phyloP scores from a whole-genome alignment of 1,140 invertebrate species.

The Danaus melanippus region DNA sequence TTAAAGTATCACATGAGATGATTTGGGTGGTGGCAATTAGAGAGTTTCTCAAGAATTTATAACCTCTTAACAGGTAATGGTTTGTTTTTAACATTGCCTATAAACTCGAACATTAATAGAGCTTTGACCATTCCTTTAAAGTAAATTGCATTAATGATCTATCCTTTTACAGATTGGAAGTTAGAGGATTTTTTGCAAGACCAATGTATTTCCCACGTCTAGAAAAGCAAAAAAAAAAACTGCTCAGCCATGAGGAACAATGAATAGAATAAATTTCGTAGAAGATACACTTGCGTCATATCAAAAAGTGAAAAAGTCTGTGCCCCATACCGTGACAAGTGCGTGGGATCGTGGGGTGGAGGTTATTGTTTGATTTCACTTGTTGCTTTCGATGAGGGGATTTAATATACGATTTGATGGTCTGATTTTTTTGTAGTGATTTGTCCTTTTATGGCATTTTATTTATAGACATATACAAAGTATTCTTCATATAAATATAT shows the following conservation, averaged over 20 bases:
- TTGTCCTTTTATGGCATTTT: no score
- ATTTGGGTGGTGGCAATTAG: constrained; percentile 10
- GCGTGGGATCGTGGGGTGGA: constrained; percentile 29
- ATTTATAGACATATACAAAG: no score
- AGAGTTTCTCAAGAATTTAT: constrained; percentile 1
- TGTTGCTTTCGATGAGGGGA: constrained; percentile 30
- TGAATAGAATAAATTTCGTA: constrained; percentile 28
- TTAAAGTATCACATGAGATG: constrained; percentile 33
- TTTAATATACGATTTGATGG: constrained; percentile 2
- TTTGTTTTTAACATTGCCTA: constrained; percentile 2
- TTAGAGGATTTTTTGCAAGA: neutral
- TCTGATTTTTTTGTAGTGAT: constrained; percentile 11
- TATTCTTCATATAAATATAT: no score
- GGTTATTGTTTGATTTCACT: constrained; percentile 46
- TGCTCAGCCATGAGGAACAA: constrained; percentile 25
- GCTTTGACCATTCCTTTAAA: no score
- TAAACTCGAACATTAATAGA: neutral
- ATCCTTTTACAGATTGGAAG: no score
- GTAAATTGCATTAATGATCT: no score
- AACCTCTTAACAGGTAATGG: neutral
- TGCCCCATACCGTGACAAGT: constrained; percentile 51
- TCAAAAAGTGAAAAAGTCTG: constrained; percentile 33
- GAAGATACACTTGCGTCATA: constrained; percentile 37
- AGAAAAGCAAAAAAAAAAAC: constrained; percentile 43
- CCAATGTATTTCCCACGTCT: constrained; percentile 32